A percentile compares a stretch with the other conserved stretches of the same genome.
phyloP scores from a whole-genome alignment of 2,888 invertebrate genomes.

The Cantharis nigra region DNA sequence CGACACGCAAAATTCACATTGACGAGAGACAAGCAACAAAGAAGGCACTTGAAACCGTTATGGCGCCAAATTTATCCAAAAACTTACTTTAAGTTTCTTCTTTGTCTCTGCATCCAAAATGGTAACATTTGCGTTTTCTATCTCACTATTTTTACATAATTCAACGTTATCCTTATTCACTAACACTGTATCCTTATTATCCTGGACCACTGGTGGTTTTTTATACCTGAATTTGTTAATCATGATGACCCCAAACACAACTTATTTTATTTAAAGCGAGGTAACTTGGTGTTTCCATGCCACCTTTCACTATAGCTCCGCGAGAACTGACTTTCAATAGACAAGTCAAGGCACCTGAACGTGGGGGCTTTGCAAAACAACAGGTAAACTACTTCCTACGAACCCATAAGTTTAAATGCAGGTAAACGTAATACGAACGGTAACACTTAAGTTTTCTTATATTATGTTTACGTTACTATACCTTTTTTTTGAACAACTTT shows the following conservation, averaged over 20 bases:
- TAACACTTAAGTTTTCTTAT: background rate
- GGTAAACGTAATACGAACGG: slow-evolving; percentile 4
- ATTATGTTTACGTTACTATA: background rate
- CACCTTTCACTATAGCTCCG: slow-evolving; percentile 37
- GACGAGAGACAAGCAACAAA: background rate
- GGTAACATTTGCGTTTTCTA: background rate
- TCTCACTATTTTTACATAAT: slow-evolving; percentile 3
- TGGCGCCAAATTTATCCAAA: background rate
- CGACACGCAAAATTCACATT: background rate
- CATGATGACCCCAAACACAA: slow-evolving; percentile 38
- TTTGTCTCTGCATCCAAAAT: slow-evolving; percentile 37
- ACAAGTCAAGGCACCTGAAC: slow-evolving; percentile 29
- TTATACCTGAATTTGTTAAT: slow-evolving; percentile 54
- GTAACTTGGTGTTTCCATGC: slow-evolving; percentile 17
- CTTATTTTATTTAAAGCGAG: slow-evolving; percentile 9
- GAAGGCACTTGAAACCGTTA: background rate
- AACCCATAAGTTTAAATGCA: slow-evolving; percentile 6
- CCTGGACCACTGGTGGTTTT: slow-evolving; percentile 44
- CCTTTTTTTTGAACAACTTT: background rate
- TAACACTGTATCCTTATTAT: slow-evolving; percentile 28
- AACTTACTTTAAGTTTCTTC: slow-evolving; percentile 42
- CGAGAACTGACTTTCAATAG: slow-evolving; percentile 38
- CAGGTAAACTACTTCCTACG: slow-evolving; percentile 34
- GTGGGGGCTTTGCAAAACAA: slow-evolving; percentile 39
- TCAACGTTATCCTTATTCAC: slow-evolving; percentile 20